Base-by-base conservation (phyloP, 1,140 invertebrate genomes). In the Uloborus diversus region DNA sequence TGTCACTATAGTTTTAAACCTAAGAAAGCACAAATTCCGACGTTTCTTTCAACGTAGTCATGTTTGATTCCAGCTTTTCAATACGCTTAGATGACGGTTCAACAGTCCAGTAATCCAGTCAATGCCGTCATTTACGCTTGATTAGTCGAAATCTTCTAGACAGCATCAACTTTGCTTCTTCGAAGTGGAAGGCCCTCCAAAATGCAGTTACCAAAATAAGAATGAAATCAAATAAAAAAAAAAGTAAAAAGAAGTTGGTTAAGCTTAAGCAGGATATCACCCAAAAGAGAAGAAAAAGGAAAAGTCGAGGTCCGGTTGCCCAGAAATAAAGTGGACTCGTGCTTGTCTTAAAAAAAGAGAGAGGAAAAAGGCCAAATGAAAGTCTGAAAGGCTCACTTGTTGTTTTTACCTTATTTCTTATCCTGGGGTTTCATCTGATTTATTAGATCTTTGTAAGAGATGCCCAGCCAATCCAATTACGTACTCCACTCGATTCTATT, bases 381-480 rank as follows among this genome's bases (percentile, higher is more conserved):
- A 73, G n/a, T n/a, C 53, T 61, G 56, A 73, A 73, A 61, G 68
- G 71, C 59, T 51, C 56, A 61, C 56, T 51, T 61, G 37, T 75
- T 51, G 37, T 64, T 64, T 70, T 75, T 75, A 53, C 42, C 56
- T 35, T 64, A 49, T 75, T 61, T 28, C 53, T 61, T 73, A 73
- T 73, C 68, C 59, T 28, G 33, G 9, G 71, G 37, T 53, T 75
- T 75, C 51, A 75, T 75, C 71, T 75, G 71, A 64, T 75, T 75
- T 75, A 75, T 75, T 64, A 75, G 61, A 75, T 75, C 71, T 75
- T 42, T 64, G 71, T 75, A 75, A 64, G 59, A 53, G 71, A 75
- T 75, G 71, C 71, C 59, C 25, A 23, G 13, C 37, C 57, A 75
- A 75, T 75, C 71, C 71, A 75, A 75, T 75, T 75, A 75, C 59